These are phyloP conservation scores for Rhincodon typus DNA, from an alignment of 2,797 vertebrate species.

Conservation along the genomic window DNA sequence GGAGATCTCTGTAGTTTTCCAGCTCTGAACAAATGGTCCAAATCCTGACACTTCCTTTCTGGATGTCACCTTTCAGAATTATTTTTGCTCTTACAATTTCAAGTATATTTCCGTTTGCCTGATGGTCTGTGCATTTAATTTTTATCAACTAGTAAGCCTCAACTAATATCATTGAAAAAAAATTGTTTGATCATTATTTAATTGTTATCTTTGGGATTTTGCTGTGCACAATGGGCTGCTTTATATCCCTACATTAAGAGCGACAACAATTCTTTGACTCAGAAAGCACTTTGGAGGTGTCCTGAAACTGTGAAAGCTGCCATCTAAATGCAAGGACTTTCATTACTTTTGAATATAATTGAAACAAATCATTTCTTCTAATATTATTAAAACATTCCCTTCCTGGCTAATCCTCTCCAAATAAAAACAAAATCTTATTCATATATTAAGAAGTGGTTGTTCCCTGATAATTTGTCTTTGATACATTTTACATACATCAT, in stretches of 20 bases:
- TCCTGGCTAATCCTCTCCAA: background rate
- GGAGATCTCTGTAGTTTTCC: too few relatives aligned
- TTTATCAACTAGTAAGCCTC: background rate
- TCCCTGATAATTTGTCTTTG: slow-evolving; percentile 56
- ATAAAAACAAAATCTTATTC: background rate
- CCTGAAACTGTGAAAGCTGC: background rate
- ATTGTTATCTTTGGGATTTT: background rate
- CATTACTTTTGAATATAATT: slow-evolving; percentile 43
- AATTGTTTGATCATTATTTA: background rate
- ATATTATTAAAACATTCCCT: slow-evolving; percentile 49
- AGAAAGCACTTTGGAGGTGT: background rate
- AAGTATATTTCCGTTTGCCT: too few relatives aligned
- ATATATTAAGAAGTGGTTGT: slow-evolving; percentile 52
- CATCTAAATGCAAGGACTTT: background rate
- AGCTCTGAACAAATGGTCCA: too few relatives aligned
- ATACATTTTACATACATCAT: slow-evolving; percentile 67
- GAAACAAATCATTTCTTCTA: slow-evolving; percentile 48
- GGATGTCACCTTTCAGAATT: too few relatives aligned
- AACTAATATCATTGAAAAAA: background rate
- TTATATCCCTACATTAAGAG: background rate
- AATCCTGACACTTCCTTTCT: too few relatives aligned
- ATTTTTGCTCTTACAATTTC: too few relatives aligned
- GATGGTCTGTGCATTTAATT: too few relatives aligned
- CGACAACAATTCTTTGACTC: background rate
- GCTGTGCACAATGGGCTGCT: background rate